These are phyloP conservation scores for Cryptops parisi DNA, from an alignment of 2,888 invertebrate genomes.

Conservation along the genomic window DNA sequence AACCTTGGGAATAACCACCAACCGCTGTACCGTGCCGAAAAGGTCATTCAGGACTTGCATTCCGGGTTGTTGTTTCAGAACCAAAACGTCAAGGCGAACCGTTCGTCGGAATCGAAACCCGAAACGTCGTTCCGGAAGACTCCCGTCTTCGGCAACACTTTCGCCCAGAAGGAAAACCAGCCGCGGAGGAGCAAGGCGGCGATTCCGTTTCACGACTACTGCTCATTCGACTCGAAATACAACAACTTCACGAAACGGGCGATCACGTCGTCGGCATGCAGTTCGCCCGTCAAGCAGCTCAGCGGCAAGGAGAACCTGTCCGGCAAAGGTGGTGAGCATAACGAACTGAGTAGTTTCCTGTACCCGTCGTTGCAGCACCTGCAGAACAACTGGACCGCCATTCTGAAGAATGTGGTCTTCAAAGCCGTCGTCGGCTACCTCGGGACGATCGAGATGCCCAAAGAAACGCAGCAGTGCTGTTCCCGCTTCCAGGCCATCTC, in stretches of 20 bases:
- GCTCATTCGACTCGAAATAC: neutral
- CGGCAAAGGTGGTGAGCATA: neutral
- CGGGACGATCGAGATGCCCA: constrained; percentile 89
- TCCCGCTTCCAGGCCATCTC: constrained; percentile 51
- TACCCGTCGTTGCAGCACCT: constrained; percentile 23
- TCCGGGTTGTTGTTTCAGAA: constrained; percentile 36
- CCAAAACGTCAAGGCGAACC: neutral
- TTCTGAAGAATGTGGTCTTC: constrained; percentile 21
- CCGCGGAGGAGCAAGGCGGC: neutral
- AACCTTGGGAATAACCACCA: neutral
- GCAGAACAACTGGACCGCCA: constrained; percentile 10
- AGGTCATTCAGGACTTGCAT: constrained; percentile 39
- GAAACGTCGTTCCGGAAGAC: neutral
- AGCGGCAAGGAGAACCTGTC: neutral
- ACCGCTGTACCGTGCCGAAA: constrained; percentile 36
- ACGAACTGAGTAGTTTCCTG: constrained; percentile 25
- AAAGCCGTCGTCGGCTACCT: constrained; percentile 83
- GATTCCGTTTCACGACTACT: neutral
- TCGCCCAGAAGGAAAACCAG: neutral
- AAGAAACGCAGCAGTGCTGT: constrained; percentile 30
- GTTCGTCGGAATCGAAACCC: neutral
- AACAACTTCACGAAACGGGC: neutral
- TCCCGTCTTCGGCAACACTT: neutral
- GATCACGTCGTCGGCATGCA: neutral
- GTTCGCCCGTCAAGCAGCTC: neutral